These are phyloP conservation scores for Bombus confusus DNA, from an alignment of 1,140 invertebrate genomes.

Conservation along the genomic window DNA sequence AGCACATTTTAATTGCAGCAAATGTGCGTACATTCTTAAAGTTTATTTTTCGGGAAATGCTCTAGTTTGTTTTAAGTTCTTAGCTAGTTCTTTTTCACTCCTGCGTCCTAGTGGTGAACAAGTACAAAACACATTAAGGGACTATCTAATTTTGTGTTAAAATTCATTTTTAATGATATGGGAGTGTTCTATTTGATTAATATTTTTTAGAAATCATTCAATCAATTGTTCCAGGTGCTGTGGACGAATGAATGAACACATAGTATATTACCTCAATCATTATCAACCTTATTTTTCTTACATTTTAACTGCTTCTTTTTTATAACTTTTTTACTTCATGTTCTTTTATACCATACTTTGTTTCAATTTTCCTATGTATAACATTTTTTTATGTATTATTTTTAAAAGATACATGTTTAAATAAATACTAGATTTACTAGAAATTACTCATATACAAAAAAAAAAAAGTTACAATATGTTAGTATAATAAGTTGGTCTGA, in stretches of 20 bases:
- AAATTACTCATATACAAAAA: not conserved
- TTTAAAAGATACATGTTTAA: conserved; percentile 40
- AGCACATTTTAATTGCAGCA: conserved; percentile 61
- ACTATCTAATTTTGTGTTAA: not conserved
- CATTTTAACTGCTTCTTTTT: conserved; percentile 57
- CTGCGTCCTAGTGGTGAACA: conserved; percentile 55
- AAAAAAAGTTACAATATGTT: not conserved
- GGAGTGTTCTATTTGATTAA: conserved; percentile 9
- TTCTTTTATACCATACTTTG: conserved; percentile 48
- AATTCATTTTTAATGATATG: not conserved
- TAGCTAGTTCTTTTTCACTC: conserved; percentile 57
- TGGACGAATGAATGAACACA: conserved; percentile 57
- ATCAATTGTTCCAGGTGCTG: conserved; percentile 56
- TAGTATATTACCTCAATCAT: conserved; percentile 55
- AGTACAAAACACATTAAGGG: conserved; percentile 3
- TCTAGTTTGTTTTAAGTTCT: conserved; percentile 58
- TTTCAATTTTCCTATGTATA: conserved; percentile 21
- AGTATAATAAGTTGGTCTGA: not conserved
- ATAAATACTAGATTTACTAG: not conserved
- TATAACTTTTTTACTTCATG: conserved; percentile 37
- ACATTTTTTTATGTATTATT: conserved; percentile 25
- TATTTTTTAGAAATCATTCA: conserved; percentile 33
- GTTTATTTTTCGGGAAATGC: conserved; percentile 53
- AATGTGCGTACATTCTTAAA: conserved; percentile 52
- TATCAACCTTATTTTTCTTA: conserved; percentile 38